Evolutionary conservation across 2,113 vertebrate species (phyloP), one percentile per base, ranked within the genome.

Genomic region (Megaleporinus macrocephalus): DNA sequence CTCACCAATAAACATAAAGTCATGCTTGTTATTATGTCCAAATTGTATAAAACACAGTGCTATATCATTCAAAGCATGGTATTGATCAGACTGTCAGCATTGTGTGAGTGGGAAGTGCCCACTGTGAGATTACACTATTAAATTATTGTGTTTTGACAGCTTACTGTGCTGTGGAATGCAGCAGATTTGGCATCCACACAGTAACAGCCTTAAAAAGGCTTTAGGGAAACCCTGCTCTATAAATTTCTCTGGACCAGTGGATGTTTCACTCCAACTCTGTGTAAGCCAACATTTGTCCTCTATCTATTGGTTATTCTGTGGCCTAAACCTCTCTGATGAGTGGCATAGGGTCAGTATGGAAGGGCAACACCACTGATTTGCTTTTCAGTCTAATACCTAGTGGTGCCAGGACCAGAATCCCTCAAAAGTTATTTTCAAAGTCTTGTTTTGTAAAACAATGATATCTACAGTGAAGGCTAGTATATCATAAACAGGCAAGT

Each of bases 181-280:
- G 24, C 66, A 61, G 11, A 79, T 79, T 61, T 79, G 53, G 51
- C 77, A 30, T 13, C 22, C 26, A 7, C 18, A 61, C 53, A 79
- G 68, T 29, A 61, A 72, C 6, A 15, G 57, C 44, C 66, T 44
- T 44, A 22, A 79, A 79, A 55, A 57, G 15, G 5, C 22, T 53
- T 51, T 30, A 78, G 76, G 62, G 22, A 79, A 71, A 71, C 69
- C 66, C 78, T 72, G 78, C 68, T 29, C 24, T 44, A 61, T 62
- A 71, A 61, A 61, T 27, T 71, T 70, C 51, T 70, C n/a, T 36
- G 30, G 24, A 22, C 51, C 53, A 44, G 53, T 36, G 16, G 14
- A 79, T n/a, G 10, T 47, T 71, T 62, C 36, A 29, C 3, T 29
- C 24, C 36, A 15, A 47, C n/a, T 62, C 68, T 27, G 36, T 79